Evolutionary conservation across 2,797 vertebrate species (phyloP).

Genomic region (Myiotriccus ornatus): DNA sequence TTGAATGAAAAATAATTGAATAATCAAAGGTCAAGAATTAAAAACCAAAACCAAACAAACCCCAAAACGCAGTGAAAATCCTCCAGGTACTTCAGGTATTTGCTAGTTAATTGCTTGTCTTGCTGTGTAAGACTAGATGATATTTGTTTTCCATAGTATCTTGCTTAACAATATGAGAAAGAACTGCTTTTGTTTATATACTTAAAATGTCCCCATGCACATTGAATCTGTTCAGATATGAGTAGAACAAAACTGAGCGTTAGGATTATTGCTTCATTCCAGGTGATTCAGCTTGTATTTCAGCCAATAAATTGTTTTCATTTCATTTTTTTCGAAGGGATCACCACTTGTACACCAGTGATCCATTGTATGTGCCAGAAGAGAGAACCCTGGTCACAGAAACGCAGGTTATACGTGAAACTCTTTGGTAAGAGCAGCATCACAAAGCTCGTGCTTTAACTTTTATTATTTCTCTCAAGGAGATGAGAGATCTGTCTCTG

Average conservation of each 20-base stretch:
- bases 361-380: constrained; percentile 90
- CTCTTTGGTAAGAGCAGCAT: constrained; percentile 85
- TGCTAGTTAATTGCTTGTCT: background rate
- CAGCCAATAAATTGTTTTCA: background rate
- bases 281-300: background rate
- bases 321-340: constrained; percentile 80
- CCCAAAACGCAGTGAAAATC: background rate
- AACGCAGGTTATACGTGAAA: constrained; percentile 94
- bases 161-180: background rate
- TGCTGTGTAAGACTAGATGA: background rate
- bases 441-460: background rate
- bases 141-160: background rate
- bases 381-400: constrained; percentile 92
- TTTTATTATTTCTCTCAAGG: background rate
- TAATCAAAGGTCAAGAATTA: background rate
- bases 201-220: background rate
- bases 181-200: background rate
- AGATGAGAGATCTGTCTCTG: background rate
- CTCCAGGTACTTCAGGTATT: background rate
- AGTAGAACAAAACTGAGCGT: background rate
- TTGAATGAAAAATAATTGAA: background rate
- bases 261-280: background rate
- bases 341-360: constrained; percentile 91
- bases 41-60: background rate
- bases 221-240: background rate